Evolutionary conservation across 2,888 invertebrate genomes (phyloP).

Genomic region (Aleiodes testaceus): DNA sequence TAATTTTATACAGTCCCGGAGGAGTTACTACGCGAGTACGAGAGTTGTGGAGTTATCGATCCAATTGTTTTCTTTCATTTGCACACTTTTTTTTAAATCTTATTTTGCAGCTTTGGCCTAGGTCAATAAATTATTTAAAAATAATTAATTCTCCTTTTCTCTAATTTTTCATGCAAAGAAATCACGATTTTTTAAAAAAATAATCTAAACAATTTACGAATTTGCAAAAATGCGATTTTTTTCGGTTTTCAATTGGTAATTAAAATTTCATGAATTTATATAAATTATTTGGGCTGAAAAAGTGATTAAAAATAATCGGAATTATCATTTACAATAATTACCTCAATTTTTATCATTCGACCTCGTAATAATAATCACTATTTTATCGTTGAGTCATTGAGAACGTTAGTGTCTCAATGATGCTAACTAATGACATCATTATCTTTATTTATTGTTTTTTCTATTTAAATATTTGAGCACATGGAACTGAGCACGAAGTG

Average conservation of each 20-base stretch:
- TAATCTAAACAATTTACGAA: no score
- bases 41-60: conserved; percentile 6
- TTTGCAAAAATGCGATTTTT: no score
- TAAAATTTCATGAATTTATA: not conserved
- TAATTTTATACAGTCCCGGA: no score
- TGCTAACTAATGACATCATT: not conserved
- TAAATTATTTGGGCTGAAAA: not conserved
- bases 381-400: conserved; percentile 10
- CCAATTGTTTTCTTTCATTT: not conserved
- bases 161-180: not conserved
- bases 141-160: not conserved
- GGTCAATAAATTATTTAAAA: not conserved
- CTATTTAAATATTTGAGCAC: not conserved
- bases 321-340: not conserved
- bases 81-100: not conserved
- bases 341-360: conserved; percentile 22
- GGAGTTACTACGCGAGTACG: not conserved
- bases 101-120: not conserved
- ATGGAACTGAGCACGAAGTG: conserved; percentile 17
- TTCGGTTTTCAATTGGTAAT: no score
- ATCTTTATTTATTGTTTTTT: not conserved
- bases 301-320: not conserved
- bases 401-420: not conserved
- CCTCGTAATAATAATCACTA: conserved; percentile 1
- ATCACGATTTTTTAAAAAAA: not conserved